These are phyloP conservation scores for Eugnorisma glareosa DNA, from an alignment of 2,888 invertebrate species.

Conservation along the genomic window DNA sequence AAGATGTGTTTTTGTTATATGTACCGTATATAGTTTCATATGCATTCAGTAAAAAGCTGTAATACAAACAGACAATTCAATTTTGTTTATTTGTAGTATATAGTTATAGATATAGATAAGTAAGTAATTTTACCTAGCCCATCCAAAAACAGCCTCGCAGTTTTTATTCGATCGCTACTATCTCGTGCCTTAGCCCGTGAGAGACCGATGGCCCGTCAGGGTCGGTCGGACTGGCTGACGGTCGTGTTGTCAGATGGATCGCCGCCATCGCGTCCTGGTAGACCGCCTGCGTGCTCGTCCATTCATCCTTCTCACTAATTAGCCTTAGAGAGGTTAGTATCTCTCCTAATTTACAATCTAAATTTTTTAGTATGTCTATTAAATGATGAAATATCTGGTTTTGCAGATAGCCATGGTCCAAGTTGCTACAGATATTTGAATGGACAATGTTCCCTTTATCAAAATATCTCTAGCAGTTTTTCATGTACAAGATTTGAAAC, in stretches of 20 bases:
- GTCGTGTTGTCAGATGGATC: conserved; percentile 39
- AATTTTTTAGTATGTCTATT: background rate
- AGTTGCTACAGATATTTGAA: background rate
- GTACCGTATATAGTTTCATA: too few relatives aligned
- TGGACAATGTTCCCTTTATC: background rate
- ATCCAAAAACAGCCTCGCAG: background rate
- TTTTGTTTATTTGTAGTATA: too few relatives aligned
- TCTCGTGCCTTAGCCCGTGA: background rate
- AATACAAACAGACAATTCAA: too few relatives aligned
- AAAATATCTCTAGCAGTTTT: background rate
- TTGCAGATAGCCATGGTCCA: background rate
- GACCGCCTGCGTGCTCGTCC: conserved; percentile 1
- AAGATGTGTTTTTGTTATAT: too few relatives aligned
- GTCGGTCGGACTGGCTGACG: conserved; percentile 26
- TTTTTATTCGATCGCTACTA: background rate
- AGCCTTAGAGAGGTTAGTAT: background rate
- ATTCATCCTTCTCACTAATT: conserved; percentile 22
- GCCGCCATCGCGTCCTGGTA: conserved; percentile 16
- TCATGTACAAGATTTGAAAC: background rate
- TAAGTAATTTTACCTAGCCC: background rate
- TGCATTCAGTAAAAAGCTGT: too few relatives aligned
- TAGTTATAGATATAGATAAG: background rate
- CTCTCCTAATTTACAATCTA: background rate
- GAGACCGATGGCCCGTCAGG: conserved; percentile 37
- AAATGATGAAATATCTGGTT: background rate